Base-by-base conservation (phyloP, 2,888 invertebrate species). In the Dendrolimus houi region DNA sequence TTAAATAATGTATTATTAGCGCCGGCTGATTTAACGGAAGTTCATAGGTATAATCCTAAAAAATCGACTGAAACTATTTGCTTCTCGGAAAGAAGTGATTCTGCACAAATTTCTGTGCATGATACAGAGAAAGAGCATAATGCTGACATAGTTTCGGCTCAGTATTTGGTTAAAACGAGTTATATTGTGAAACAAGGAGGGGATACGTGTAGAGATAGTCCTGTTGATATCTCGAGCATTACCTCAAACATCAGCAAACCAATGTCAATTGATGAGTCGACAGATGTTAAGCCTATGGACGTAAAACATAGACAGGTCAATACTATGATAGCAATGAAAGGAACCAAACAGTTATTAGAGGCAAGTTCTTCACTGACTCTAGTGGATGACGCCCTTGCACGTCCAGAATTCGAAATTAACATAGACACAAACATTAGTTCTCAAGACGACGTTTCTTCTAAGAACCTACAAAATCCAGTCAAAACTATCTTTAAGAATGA, bases 261-360 rank as follows among this genome's bases (percentile, higher is more conserved):
- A 0, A 2, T 61, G 7, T 78, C 75, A 0, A 63, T 70, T 2
- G 76, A 81, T 56, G 70, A 73, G 41, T 71, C 70, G 0, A 66
- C 72, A 2, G 72, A 74, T 3, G 69, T 65, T 0, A 59, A 62
- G 17, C 42, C 62, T 2, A 54, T 53, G 0, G 66, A 73, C 1
- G 55, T 75, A 0, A 79, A 65, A 60, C 73, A 82, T 41, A 72
- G 62, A 0, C 76, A 83, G 68, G 75, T 76, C 0, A 88, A 88
- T 57, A 87, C 88, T 0, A 13, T 76, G 0, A 86, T 89, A 54
- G 73, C 68, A 6, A 88, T 89, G 88, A 85, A 83, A 63, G 69
- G 59, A 0, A 85, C 84, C 53, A 77, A 70, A 42, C 81, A 83
- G 12, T 60, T 89, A 8, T 59, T 87, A 0, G 75, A 80, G 55